phyloP scores from a whole-genome alignment of 2,113 vertebrate genomes.

The Cyphomyrus discorhynchus region DNA sequence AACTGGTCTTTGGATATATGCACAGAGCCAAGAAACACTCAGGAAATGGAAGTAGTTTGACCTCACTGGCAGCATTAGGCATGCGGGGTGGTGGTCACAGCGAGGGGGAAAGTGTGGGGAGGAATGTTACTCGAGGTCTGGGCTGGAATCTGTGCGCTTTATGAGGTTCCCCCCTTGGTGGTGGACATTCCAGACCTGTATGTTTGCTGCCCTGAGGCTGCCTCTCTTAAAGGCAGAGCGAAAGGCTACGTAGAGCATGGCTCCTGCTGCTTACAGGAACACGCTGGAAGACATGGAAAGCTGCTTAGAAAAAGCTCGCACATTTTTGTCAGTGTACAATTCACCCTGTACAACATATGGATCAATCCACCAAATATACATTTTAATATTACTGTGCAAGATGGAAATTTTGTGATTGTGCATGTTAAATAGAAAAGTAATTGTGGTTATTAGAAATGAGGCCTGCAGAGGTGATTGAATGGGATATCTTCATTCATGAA shows the following conservation, averaged over 20 bases:
- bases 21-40: slow-evolving; percentile 5
- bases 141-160: slow-evolving; percentile 13
- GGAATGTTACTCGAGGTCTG: slow-evolving; percentile 31
- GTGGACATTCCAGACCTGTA: slow-evolving; percentile 36
- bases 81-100: slow-evolving; percentile 12
- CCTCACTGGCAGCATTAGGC: neutral
- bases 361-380: neutral
- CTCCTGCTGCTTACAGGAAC: neutral
- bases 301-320: neutral
- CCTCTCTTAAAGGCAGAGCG: slow-evolving; percentile 31
- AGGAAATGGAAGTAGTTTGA: slow-evolving; percentile 24
- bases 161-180: slow-evolving; percentile 26
- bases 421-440: neutral
- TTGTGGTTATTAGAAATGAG: neutral
- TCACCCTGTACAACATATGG: neutral
- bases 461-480: neutral
- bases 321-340: neutral
- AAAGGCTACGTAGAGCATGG: neutral
- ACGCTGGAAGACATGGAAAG: neutral
- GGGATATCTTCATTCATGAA: neutral
- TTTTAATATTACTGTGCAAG: neutral
- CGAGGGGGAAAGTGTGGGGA: slow-evolving; percentile 7
- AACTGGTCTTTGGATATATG: slow-evolving; percentile 4
- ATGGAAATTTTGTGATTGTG: neutral
- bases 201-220: slow-evolving; percentile 34